Evolutionary conservation across 1,140 invertebrate genomes (phyloP).

Genomic region (Adelges cooleyi): DNA sequence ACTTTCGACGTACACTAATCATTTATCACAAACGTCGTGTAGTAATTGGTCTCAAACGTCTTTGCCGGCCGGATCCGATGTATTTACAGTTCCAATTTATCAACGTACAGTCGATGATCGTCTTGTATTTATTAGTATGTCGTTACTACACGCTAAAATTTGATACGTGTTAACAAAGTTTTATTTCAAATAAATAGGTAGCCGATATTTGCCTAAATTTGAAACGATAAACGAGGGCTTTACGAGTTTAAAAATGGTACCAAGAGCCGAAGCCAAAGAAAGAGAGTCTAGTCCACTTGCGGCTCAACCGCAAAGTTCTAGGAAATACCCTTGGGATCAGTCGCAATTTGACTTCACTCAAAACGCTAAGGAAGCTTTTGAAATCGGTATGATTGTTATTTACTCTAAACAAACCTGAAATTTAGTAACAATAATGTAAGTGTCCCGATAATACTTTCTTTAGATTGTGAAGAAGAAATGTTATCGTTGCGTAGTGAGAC

Average conservation of each 20-base stretch:
- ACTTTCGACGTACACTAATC: conserved; percentile 88
- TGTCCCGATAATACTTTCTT: no score
- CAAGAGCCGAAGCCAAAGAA: conserved; percentile 39
- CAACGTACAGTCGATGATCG: conserved; percentile 60
- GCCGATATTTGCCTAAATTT: conserved; percentile 50
- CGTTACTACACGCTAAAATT: background rate
- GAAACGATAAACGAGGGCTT: conserved; percentile 55
- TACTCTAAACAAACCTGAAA: no score
- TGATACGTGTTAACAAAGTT: no score
- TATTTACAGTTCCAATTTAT: conserved; percentile 46
- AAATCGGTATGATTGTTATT: conserved; percentile 29
- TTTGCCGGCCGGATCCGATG: conserved; percentile 53
- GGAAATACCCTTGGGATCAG: conserved; percentile 50
- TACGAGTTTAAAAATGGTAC: conserved; percentile 57
- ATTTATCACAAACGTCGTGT: conserved; percentile 71
- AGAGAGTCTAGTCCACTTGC: conserved; percentile 37
- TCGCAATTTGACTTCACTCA: conserved; percentile 30
- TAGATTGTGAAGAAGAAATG: conserved; percentile 48
- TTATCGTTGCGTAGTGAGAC: conserved; percentile 51
- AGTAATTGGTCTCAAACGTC: conserved; percentile 60
- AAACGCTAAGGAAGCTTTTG: conserved; percentile 30
- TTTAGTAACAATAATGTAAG: no score
- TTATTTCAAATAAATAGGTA: conserved; percentile 39
- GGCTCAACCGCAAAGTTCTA: conserved; percentile 45
- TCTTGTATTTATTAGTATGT: conserved; percentile 57